phyloP scores from a whole-genome alignment of 2,888 invertebrate genomes.

The Philonicus albiceps region DNA sequence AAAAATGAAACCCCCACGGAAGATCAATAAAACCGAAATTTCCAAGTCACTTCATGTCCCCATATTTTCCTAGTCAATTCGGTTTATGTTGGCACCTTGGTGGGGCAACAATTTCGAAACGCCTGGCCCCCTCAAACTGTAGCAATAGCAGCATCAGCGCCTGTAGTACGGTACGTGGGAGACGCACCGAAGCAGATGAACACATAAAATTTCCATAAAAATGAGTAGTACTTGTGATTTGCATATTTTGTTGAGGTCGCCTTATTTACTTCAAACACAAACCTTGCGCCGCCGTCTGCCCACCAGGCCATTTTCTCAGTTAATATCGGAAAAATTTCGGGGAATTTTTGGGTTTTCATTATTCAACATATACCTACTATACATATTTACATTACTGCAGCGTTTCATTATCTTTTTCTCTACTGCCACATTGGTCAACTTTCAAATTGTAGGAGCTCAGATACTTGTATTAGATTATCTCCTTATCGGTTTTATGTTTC shows the following conservation, averaged over 20 bases:
- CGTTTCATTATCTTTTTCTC: no score
- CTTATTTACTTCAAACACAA: background rate
- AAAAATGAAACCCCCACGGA: background rate
- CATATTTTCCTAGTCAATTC: slow-evolving; percentile 28
- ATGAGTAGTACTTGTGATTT: slow-evolving; percentile 26
- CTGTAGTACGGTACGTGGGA: background rate
- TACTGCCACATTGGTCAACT: no score
- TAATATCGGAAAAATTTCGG: background rate
- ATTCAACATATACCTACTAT: no score
- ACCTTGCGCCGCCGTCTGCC: background rate
- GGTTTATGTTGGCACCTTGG: slow-evolving; percentile 19
- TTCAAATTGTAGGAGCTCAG: no score
- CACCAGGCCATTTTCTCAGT: background rate
- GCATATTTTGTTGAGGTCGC: slow-evolving; percentile 16
- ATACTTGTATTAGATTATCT: no score
- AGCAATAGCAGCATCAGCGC: background rate
- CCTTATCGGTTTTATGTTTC: no score
- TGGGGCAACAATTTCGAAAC: slow-evolving; percentile 6
- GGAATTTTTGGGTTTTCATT: background rate
- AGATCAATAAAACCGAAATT: slow-evolving; percentile 17
- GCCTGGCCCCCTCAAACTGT: background rate
- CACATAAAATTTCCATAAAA: slow-evolving; percentile 33
- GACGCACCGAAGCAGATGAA: background rate
- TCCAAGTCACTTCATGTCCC: slow-evolving; percentile 22
- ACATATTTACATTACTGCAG: no score